These are phyloP conservation scores for Chrysolina haemoptera DNA, from an alignment of 2,888 invertebrate species.

Conservation along the genomic window DNA sequence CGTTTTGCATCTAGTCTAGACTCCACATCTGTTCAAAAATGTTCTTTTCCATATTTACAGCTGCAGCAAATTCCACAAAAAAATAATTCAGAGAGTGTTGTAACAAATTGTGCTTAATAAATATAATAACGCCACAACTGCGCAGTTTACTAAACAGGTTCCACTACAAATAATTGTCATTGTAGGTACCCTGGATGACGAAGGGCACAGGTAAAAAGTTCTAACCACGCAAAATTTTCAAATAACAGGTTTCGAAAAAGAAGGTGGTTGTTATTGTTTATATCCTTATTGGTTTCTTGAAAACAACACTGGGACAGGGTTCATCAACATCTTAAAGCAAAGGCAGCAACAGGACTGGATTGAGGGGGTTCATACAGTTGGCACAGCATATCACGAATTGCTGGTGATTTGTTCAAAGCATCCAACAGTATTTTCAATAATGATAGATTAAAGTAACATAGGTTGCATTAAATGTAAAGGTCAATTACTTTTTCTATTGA, in stretches of 20 bases:
- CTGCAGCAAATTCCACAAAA: background rate
- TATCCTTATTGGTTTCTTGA: constrained; percentile 54
- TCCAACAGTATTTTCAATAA: too few species aligned
- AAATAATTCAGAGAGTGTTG: constrained; percentile 19
- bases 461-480: too few species aligned
- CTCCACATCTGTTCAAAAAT: constrained; percentile 5
- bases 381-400: background rate
- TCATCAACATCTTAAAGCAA: constrained; percentile 69
- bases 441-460: too few species aligned
- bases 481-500: too few species aligned
- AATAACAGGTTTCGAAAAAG: constrained; percentile 13
- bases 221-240: constrained; percentile 17
- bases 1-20: constrained; percentile 7
- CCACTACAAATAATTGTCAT: constrained; percentile 22
- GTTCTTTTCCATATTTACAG: constrained; percentile 9
- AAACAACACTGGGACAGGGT: constrained; percentile 57
- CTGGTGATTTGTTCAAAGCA: too few species aligned
- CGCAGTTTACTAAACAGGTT: constrained; percentile 20
- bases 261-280: constrained; percentile 34
- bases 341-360: constrained; percentile 52
- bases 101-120: constrained; percentile 17
- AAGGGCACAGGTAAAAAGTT: constrained; percentile 12
- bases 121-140: constrained; percentile 17
- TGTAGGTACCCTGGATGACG: constrained; percentile 1
- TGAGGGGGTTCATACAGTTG: background rate